phyloP scores from a whole-genome alignment of 1,140 invertebrate genomes.

The Orius insidiosus region DNA sequence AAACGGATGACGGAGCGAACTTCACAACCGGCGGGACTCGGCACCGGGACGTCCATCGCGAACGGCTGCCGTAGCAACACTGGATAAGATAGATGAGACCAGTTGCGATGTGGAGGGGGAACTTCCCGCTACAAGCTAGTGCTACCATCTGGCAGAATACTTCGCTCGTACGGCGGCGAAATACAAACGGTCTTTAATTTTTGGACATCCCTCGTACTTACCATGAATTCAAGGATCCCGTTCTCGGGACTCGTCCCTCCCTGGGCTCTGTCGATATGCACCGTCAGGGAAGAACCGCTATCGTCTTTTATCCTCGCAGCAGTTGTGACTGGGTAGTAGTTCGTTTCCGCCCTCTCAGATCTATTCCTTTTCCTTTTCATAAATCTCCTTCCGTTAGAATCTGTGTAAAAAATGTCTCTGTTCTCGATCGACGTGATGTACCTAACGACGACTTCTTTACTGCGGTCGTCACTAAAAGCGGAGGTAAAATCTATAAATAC shows the following conservation, averaged over 20 bases:
- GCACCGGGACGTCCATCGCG: too few relatives aligned
- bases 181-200: too few relatives aligned
- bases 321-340: constrained; percentile 87
- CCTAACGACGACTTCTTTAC: constrained; percentile 67
- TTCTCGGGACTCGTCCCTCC: constrained; percentile 62
- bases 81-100: too few relatives aligned
- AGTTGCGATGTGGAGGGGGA: too few relatives aligned
- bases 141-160: too few relatives aligned
- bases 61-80: too few relatives aligned
- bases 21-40: too few relatives aligned
- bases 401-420: constrained; percentile 67
- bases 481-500: constrained; percentile 6
- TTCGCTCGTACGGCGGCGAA: too few relatives aligned
- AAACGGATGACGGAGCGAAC: too few relatives aligned
- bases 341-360: constrained; percentile 30
- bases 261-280: constrained; percentile 71
- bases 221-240: constrained; percentile 64
- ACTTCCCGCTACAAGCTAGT: too few relatives aligned
- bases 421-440: constrained; percentile 48
- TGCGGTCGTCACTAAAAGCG: constrained; percentile 41
- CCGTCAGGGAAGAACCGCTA: constrained; percentile 27
- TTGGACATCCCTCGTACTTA: constrained; percentile 24
- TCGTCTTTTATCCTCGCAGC: constrained; percentile 50
- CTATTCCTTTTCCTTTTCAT: constrained; percentile 51
- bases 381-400: constrained; percentile 84